Base-by-base conservation (phyloP, 2,113 vertebrate species). In the Cisticola juncidis region DNA sequence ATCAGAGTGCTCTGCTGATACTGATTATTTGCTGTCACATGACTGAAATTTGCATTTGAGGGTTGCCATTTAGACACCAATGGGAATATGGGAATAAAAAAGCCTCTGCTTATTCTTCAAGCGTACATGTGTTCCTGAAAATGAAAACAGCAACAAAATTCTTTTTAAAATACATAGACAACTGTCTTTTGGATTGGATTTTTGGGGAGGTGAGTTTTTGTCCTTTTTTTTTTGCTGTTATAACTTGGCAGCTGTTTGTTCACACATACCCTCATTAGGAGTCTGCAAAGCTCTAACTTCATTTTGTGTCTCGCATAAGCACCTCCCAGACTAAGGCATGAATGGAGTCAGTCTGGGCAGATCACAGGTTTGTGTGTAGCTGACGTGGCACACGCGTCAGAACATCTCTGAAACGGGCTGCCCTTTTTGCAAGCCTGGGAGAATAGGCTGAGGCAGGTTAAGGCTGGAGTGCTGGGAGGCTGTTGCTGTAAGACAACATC, bases 361-460 rank as follows among this genome's bases (percentile, higher is more conserved):
- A 24, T 89, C 25, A 15, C 26, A 12, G 56, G 14, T 68, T 35
- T 44, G 26, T 80, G 9, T 29, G 84, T 81, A 25, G 61, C 26
- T 0, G 0, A 15, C 26, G 42, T 54, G 82, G 88, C 51, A 12
- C 13, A 9, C 0, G 0, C 5, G 3, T 14, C 62, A 72, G n/a
- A 61, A 3, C 65, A 11, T 17, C 66, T 89, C 38, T 44, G 45
- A 68, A 35, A 36, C 1, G 5, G n/a, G 26, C 38, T 64, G 0
- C 4, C 17, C 11, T 50, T 73, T 86, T 24, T 66, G 71, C 44
- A 51, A 31, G 54, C 57, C 0, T 36, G 36, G 44, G 84, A 44
- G 64, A 62, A 48, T 72, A 5, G 8, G 64, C 9, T 86, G 65
- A 62, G 81, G 87, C 84, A 74, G 51, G 86, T 86, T 71, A 56